phyloP scores from a whole-genome alignment of 2,113 vertebrate genomes.

The Tichodroma muraria region DNA sequence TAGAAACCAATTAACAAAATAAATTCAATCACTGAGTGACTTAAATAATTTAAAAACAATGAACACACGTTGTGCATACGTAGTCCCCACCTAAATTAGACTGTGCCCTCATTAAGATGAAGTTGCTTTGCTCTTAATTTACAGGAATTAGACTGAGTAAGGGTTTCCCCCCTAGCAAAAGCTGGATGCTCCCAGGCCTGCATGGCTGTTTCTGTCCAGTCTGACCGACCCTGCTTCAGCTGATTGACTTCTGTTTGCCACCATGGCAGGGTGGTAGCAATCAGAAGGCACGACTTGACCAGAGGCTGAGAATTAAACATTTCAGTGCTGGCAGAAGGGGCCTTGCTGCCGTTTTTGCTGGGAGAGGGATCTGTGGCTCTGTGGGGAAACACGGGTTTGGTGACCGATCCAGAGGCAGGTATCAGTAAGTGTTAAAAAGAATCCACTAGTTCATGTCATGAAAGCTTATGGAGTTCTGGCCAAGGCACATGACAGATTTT shows the following conservation, averaged over 20 bases:
- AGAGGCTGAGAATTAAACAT: not conserved
- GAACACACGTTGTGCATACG: not conserved
- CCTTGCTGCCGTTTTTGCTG: not conserved
- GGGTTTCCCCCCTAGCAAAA: not conserved
- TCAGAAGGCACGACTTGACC: rapidly evolving
- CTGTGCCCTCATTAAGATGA: not conserved
- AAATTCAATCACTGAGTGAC: not conserved
- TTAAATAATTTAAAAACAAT: constrained; percentile 2
- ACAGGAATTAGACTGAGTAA: not conserved
- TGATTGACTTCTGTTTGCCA: not conserved
- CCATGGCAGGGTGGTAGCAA: not conserved
- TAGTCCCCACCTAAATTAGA: not conserved
- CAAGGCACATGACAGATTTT: not conserved
- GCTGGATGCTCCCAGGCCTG: not conserved
- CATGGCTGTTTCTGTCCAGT: not conserved
- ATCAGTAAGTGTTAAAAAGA: not conserved
- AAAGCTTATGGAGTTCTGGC: not conserved
- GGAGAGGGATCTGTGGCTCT: rapidly evolving
- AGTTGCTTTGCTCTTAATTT: not conserved
- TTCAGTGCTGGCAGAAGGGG: not conserved
- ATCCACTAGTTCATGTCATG: not conserved
- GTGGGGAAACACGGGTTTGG: not conserved
- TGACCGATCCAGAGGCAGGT: not conserved
- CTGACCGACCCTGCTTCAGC: not conserved
- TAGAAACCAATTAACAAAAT: not conserved